These are phyloP conservation scores for Trichosurus vulpecula DNA, from an alignment of 2,797 vertebrate genomes.

Conservation along the genomic window DNA sequence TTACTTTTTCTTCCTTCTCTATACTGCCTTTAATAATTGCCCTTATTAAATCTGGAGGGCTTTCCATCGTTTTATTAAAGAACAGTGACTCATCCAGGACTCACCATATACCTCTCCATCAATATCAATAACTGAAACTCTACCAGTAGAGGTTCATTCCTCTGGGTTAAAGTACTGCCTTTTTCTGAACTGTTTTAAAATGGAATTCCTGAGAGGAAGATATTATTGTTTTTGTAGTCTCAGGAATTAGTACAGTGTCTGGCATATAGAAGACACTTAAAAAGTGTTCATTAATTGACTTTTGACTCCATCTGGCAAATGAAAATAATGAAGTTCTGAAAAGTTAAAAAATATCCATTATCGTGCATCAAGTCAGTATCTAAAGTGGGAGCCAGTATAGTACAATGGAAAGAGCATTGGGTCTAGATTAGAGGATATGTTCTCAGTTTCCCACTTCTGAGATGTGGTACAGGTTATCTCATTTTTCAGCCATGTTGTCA, in stretches of 20 bases:
- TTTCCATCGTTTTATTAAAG: neutral
- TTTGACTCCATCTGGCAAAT: neutral
- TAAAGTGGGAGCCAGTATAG: neutral
- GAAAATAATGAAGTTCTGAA: neutral
- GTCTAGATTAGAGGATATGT: neutral
- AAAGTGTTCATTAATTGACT: neutral
- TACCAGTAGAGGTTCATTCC: no score
- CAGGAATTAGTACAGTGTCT: neutral
- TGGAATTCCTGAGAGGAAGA: no score
- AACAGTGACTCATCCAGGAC: neutral
- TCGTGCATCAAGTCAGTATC: neutral
- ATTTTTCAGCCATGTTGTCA: no score
- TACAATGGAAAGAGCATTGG: neutral
- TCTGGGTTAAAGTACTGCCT: no score
- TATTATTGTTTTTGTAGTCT: neutral
- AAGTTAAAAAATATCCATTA: neutral
- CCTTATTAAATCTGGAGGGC: neutral
- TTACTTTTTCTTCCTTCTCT: neutral
- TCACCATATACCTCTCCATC: no score
- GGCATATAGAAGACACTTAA: neutral
- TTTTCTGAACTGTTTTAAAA: no score
- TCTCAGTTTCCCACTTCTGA: neutral
- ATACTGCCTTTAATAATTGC: neutral
- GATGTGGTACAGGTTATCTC: neutral
- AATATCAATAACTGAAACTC: no score